Base-by-base conservation (phyloP, 2,888 invertebrate genomes). In the Priapulus caudatus region DNA sequence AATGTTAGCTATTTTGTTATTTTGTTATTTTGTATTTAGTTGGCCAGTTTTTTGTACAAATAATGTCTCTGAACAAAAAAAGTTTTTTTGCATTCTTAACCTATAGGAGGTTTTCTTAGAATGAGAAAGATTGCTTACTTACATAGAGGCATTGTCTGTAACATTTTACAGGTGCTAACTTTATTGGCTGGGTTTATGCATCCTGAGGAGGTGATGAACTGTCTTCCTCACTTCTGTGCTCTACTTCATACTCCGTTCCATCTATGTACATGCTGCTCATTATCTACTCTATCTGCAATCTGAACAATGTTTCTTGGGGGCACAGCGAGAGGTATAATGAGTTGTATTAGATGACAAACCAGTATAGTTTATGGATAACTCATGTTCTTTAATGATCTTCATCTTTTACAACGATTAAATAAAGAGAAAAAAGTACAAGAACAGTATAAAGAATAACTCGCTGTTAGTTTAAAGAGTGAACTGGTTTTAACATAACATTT, bases 261-360 rank as follows among this genome's bases (percentile, higher is more conserved):
- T 92, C 92, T 72, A 95, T 95, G 93, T 93, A 93, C 78, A 77
- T 95, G 67, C 78, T 95, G 47, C 78, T 95, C 67, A 93, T 93
- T 72, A 79, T 95, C 60, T 95, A 95, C 70, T 92, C 92, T 5
- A 83, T 93, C 64, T 91, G 92, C 68, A 95, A 95, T 72, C 76
- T 95, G 62, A 93, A 95, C 69, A 86, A 87, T 54, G 93, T 93
- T 63, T 82, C 91, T 1, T 95, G 95, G 95, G 93, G 95, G n/a
- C n/a, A n/a, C n/a, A n/a, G 2, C 80, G 95, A 64, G 93, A 95
- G 76, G 88, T 91, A n/a, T n/a, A 33, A n/a, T 33, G n/a, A 33
- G 10, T 33, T 10, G n/a, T 10, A 10, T 10, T 33, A 33, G n/a
- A 10, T n/a, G n/a, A 33, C 10, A 10, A 10, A 10, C 33, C n/a